Base-by-base conservation (phyloP, 2,113 vertebrate genomes). In the Psettodes erumei region DNA sequence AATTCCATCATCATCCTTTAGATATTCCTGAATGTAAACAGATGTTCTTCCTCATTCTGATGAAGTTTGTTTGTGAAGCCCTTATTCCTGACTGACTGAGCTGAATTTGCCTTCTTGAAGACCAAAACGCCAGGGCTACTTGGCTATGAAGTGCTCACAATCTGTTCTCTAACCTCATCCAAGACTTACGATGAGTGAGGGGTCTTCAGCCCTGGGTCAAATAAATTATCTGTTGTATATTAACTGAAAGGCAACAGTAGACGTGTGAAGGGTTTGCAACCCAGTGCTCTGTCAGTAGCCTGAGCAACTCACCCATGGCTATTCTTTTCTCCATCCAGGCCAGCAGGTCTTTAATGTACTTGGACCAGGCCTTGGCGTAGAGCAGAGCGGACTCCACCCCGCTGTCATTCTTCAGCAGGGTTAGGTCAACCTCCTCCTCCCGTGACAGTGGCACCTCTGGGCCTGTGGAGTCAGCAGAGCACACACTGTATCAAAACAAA, bases 311-410 rank as follows among this genome's bases (percentile, higher is more conserved):
- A 99, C 98, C 97, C 93, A 97, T 91, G 37, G 88, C 95, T 86
- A 98, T 94, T 65, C 96, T 96, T 87, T 97, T 99, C 79, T 99
- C 98, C 92, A 98, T 95, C 96, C 97, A 99, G 45, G 91, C 89
- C 56, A 99, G 90, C 76, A 99, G 92, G 75, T 98, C 97, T 95
- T 98, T 99, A 75, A 96, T 94, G 61, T 99, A 98, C 90, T 97
- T 98, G 87, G 96, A 98, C 97, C 96, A 98, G 30, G 96, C 95
- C 92, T 99, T 99, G 71, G 96, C 96, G 48, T 99, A 99, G 19
- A 96, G 96, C 42, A 99, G 93, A 66, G 97, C 97, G 0, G 96
- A 95, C 88, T 99, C 97, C 76, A 99, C 93, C n/a, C 96, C 97
- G 3, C 94, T 95, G 79, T 96, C 95, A 79, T 95, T 96, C 86